Conservation (phyloP, 1,140 invertebrate genomes). For the Steinernema khuongi region DNA sequence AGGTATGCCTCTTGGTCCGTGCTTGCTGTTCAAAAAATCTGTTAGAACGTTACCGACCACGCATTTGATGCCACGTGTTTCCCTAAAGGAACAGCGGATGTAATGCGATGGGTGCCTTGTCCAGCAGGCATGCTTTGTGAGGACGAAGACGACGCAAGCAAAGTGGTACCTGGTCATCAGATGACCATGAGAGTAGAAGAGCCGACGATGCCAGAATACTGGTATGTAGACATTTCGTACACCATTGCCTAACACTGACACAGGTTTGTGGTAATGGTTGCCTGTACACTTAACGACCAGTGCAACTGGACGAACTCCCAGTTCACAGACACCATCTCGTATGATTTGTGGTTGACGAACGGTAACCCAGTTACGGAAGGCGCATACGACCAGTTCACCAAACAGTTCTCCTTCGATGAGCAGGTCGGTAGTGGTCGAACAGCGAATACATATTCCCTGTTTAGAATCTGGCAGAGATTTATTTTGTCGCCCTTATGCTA, state of each 20-base stretch:
- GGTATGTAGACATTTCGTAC: constrained; percentile 27
- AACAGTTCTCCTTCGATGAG: constrained; percentile 91
- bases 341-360: constrained; percentile 92
- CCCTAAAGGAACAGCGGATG: constrained; percentile 72
- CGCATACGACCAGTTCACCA: constrained; percentile 74
- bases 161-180: constrained; percentile 79
- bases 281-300: constrained; percentile 74
- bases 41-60: constrained; percentile 66
- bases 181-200: constrained; percentile 88
- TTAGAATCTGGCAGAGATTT: constrained; percentile 81
- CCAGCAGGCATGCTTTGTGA: constrained; percentile 62
- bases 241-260: constrained; percentile 66
- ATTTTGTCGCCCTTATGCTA: constrained; percentile 78
- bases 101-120: constrained; percentile 81
- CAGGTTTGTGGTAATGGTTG: constrained; percentile 89
- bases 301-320: constrained; percentile 70
- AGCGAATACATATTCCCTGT: constrained; percentile 42
- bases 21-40: constrained; percentile 72
- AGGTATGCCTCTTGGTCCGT: constrained; percentile 60
- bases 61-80: constrained; percentile 78
- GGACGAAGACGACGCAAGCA: constrained; percentile 77
- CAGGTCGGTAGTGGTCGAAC: constrained; percentile 63
- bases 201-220: constrained; percentile 76
- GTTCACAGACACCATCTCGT: constrained; percentile 67
- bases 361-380: constrained; percentile 76